phyloP scores from a whole-genome alignment of 2,888 invertebrate species.

The Ommatoiulus sabulosus region DNA sequence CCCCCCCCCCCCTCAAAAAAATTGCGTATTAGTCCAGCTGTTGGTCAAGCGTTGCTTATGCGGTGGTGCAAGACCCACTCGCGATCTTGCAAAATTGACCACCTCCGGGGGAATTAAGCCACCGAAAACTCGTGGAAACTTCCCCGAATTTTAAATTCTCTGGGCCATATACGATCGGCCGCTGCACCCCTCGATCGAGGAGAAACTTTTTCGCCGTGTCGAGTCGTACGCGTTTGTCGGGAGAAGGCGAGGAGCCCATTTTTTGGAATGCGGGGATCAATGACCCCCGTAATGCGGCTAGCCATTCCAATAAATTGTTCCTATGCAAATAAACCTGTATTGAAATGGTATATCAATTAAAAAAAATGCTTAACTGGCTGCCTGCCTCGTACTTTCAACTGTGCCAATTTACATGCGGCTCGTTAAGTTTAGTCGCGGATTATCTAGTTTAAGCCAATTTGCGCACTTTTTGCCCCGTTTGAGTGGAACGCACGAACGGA shows the following conservation, averaged over 20 bases:
- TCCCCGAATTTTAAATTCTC: not conserved
- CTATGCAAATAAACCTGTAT: slow-evolving; percentile 10
- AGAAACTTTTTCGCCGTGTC: not conserved
- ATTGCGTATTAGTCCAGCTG: not conserved
- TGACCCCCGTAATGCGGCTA: not conserved
- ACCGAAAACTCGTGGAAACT: not conserved
- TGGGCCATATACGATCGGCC: too few relatives aligned
- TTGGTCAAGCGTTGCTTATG: not conserved
- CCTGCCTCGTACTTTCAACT: slow-evolving; percentile 6
- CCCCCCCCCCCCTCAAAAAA: not conserved
- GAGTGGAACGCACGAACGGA: too few relatives aligned
- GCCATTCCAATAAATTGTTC: not conserved
- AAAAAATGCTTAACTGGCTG: not conserved
- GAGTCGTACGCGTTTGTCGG: not conserved
- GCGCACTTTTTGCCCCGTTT: too few relatives aligned
- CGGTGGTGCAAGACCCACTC: too few relatives aligned
- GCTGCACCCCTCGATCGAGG: not conserved
- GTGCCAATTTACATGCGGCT: not conserved
- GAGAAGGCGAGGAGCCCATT: slow-evolving; percentile 8
- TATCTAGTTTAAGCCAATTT: too few relatives aligned
- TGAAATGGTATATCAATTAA: not conserved
- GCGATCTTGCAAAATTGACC: not conserved
- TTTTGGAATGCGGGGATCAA: not conserved
- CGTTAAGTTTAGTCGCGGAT: not conserved
- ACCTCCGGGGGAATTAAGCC: too few relatives aligned